Conservation (phyloP, 1,140 invertebrate species). For the Platyscapa corneri region DNA sequence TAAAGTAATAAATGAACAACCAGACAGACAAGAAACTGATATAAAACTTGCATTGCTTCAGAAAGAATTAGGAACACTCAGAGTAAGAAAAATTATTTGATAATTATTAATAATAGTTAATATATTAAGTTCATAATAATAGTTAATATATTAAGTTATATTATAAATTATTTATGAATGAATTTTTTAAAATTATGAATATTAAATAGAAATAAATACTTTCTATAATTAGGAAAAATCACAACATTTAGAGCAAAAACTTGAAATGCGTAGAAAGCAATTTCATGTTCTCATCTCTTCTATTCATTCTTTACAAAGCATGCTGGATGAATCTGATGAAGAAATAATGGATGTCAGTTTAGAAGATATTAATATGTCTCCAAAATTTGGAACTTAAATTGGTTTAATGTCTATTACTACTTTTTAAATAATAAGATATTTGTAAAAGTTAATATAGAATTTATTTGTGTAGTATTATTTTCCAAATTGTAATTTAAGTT, state of each 20-base stretch:
- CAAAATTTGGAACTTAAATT: constrained; percentile 53
- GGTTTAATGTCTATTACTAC: neutral
- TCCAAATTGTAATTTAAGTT: constrained; percentile 81
- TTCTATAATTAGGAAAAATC: constrained; percentile 77
- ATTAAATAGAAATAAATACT: neutral
- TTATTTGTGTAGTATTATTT: constrained; percentile 56
- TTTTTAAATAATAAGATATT: constrained; percentile 25
- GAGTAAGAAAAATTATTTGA: constrained; percentile 67
- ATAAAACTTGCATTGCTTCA: constrained; percentile 83
- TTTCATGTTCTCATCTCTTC: constrained; percentile 90
- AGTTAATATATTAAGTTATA: too few relatives aligned
- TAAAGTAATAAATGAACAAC: constrained; percentile 91
- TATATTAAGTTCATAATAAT: neutral
- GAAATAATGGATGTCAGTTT: constrained; percentile 78
- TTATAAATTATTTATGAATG: too few relatives aligned
- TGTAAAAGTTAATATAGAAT: constrained; percentile 23
- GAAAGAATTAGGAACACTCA: constrained; percentile 81
- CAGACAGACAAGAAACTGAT: constrained; percentile 89
- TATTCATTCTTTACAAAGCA: constrained; percentile 84
- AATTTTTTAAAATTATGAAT: too few relatives aligned
- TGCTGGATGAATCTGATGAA: constrained; percentile 81
- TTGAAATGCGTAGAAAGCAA: constrained; percentile 89
- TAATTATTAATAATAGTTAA: constrained; percentile 11
- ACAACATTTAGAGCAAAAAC: constrained; percentile 82
- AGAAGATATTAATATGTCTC: constrained; percentile 68